These are phyloP conservation scores for Nasonia giraulti DNA, from an alignment of 1,140 invertebrate genomes.

Conservation along the genomic window DNA sequence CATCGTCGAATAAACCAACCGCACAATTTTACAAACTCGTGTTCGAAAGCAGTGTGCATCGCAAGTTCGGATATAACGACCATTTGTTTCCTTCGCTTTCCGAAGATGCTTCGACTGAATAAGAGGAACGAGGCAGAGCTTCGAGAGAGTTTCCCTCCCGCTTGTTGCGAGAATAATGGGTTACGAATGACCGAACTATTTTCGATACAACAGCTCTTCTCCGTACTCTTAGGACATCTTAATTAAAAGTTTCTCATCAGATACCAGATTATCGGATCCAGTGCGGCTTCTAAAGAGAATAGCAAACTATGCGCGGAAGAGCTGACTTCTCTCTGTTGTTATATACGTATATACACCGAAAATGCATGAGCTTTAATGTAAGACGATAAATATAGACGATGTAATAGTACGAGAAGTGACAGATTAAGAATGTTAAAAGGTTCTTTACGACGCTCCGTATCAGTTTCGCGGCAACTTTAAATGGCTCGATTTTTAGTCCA, in stretches of 20 bases:
- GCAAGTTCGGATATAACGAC: not conserved
- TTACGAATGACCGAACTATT: constrained; percentile 7
- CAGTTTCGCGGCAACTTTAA: no score
- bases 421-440: no score
- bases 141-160: not conserved
- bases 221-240: not conserved
- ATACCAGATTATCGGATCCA: constrained; percentile 32
- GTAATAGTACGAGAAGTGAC: no score
- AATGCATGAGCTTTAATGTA: constrained; percentile 5
- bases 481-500: no score
- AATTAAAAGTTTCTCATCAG: constrained; percentile 36
- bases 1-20: no score
- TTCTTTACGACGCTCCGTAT: no score
- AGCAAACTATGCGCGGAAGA: not conserved
- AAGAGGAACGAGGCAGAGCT: not conserved
- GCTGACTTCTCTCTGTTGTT: not conserved
- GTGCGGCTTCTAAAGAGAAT: constrained; percentile 12
- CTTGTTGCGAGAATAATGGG: constrained; percentile 4
- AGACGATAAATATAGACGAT: not conserved
- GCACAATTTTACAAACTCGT: no score
- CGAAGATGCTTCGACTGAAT: not conserved
- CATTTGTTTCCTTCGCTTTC: not conserved
- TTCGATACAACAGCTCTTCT: not conserved
- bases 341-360: not conserved
- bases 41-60: no score